Conservation (phyloP, 2,888 invertebrate species). For the Conomelus anceps region DNA sequence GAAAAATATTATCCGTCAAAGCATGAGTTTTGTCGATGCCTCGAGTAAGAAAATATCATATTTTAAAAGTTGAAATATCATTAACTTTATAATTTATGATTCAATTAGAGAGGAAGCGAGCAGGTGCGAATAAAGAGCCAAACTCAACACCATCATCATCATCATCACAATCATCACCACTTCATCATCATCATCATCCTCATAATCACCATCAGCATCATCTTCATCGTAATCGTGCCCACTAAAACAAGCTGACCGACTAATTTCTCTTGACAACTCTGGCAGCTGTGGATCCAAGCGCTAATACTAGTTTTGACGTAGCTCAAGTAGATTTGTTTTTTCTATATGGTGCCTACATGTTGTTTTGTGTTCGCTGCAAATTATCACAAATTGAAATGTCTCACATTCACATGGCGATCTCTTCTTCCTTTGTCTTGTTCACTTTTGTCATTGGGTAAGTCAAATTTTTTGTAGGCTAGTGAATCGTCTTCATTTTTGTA, state of each 20-base stretch:
- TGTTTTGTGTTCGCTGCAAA: neutral
- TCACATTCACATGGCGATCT: neutral
- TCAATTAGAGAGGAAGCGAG: slow-evolving; percentile 1
- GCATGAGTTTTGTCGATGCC: neutral
- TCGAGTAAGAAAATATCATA: neutral
- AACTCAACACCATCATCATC: neutral
- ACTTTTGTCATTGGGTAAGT: neutral
- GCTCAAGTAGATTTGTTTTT: neutral
- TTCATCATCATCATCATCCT: too few species aligned
- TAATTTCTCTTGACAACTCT: neutral
- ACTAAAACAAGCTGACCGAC: neutral
- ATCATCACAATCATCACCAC: neutral
- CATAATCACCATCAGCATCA: neutral
- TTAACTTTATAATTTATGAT: slow-evolving; percentile 7
- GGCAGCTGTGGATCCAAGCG: neutral
- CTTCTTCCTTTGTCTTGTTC: neutral
- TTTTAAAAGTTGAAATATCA: slow-evolving; percentile 4
- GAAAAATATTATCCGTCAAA: neutral
- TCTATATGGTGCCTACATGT: neutral
- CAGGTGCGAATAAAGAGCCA: neutral
- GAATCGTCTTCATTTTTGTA: neutral
- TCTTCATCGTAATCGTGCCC: neutral
- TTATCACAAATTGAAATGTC: neutral
- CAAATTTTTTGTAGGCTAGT: neutral
- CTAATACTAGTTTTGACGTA: neutral